Evolutionary conservation across 2,113 vertebrate species (phyloP), one percentile per base, ranked within the genome.

Genomic region (Tyto alba): DNA sequence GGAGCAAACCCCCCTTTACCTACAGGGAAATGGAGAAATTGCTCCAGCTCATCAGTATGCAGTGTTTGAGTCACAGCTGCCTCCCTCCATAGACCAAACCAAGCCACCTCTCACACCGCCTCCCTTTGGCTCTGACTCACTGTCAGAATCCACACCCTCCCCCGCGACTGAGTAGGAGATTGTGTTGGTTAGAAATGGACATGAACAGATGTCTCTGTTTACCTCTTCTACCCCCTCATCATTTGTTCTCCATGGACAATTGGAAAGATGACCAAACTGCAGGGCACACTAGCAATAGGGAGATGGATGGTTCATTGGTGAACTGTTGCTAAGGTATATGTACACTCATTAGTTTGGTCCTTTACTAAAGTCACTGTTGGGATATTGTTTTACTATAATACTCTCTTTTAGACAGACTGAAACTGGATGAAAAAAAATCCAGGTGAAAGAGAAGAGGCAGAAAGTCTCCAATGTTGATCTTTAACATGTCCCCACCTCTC

Each of bases 181-280:
- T 41, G 90, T 95, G 91, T 91, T 83, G 55, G 59, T 90, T 77
- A 66, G 89, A 93, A 88, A 92, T 83, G 93, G 95, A 72, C 79
- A 64, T 13, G 59, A 92, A 59, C 97, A 97, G 94, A 96, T 96
- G 95, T 84, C 90, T 95, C 85, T 91, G 43, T 88, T 93, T 94
- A 72, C 93, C 57, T 95, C 50, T 50, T 27, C 94, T 92, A 40
- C 94, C 89, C 59, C 72, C 83, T 36, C 45, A n/a, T 91, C 20
- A 11, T 93, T 95, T 95, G 78, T 72, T 94, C 59, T 88, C 27
- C 23, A 0, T 32, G 90, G 85, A 64, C 90, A 95, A n/a, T 7
- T 68, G 38, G 52, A 73, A 75, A 53, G 40, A 18, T 45, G 55
- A 79, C 6, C 40, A 48, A 56, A 64, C 59, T 19, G 11, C 80